phyloP scores from a whole-genome alignment of 2,113 vertebrate species.

The Ramphastos sulfuratus region DNA sequence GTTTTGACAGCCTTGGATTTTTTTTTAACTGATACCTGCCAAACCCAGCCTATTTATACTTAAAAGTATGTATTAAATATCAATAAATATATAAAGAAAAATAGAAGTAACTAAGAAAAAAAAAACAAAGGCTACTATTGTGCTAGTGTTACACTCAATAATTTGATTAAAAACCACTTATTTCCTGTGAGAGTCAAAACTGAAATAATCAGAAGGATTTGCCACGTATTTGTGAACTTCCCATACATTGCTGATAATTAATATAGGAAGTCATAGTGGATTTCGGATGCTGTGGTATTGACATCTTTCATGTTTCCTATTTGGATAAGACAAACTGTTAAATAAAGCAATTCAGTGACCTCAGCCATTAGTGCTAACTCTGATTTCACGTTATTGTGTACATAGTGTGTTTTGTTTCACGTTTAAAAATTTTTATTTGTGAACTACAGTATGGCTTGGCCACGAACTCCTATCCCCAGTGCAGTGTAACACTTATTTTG shows the following conservation, averaged over 20 bases:
- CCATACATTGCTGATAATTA: not conserved
- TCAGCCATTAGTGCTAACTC: not conserved
- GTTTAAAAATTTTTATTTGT: not conserved
- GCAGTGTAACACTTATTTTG: not conserved
- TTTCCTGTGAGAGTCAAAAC: not conserved
- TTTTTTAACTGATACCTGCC: not conserved
- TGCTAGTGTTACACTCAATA: fast-evolving
- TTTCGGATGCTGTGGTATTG: not conserved
- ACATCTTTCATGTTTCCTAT: not conserved
- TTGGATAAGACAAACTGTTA: not conserved
- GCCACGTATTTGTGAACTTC: not conserved
- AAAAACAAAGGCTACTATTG: not conserved
- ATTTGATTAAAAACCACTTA: not conserved
- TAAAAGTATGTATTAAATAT: not conserved
- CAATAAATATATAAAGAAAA: too few relatives aligned
- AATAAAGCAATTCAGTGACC: not conserved
- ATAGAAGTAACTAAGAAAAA: not conserved
- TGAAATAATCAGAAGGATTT: not conserved
- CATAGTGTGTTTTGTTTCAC: not conserved
- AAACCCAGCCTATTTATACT: not conserved
- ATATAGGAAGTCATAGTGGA: not conserved
- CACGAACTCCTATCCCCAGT: not conserved
- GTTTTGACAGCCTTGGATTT: not conserved
- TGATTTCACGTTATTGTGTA: not conserved
- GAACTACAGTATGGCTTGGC: not conserved